Conservation (phyloP, 2,113 vertebrate species). For the Sialia sialis region DNA sequence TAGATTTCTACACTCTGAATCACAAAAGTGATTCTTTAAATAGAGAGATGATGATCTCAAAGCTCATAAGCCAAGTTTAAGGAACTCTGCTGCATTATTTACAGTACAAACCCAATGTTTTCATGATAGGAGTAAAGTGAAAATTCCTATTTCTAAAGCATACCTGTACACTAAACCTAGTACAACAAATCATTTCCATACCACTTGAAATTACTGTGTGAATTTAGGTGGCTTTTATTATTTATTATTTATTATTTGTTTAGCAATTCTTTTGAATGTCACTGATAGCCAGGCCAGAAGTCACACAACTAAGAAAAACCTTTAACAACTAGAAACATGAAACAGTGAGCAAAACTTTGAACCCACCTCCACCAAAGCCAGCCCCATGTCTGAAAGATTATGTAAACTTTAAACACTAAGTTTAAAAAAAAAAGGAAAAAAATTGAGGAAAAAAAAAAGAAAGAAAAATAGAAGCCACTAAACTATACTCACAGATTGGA, state of each 20-base stretch:
- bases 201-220: not conserved
- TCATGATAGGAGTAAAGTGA: not conserved
- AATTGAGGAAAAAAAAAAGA: no score
- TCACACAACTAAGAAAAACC: not conserved
- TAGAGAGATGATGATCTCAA: not conserved
- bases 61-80: not conserved
- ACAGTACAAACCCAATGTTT: not conserved
- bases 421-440: no score
- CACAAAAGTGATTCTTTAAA: slow-evolving; percentile 3
- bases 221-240: not conserved
- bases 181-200: not conserved
- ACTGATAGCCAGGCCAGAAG: not conserved
- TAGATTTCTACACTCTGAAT: not conserved
- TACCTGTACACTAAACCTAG: not conserved
- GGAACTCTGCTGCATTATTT: not conserved
- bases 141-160: not conserved
- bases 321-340: not conserved
- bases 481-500: not conserved
- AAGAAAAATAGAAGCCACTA: no score
- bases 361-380: not conserved
- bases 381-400: not conserved
- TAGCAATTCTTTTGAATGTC: not conserved
- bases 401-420: not conserved
- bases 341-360: not conserved
- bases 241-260: no score